Evolutionary conservation across 1,140 invertebrate genomes (phyloP).

Genomic region (Macrosteles quadrilineatus): DNA sequence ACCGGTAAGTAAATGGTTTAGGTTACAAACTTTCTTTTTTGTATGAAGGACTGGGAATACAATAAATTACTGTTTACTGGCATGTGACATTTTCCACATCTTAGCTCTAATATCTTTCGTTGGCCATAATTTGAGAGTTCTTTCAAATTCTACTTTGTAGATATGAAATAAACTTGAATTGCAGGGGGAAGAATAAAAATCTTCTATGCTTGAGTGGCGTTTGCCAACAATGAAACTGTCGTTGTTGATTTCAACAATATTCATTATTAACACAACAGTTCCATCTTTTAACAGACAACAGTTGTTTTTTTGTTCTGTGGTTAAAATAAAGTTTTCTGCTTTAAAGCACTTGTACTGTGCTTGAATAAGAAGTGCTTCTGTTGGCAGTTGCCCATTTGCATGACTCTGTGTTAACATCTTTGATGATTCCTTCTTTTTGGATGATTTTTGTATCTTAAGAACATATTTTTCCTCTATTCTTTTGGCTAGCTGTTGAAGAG

Average conservation of each 20-base stretch:
- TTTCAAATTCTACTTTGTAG: background rate
- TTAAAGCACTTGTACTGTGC: background rate
- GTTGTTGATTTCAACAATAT: background rate
- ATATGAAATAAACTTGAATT: background rate
- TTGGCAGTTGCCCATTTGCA: background rate
- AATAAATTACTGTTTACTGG: too few species aligned
- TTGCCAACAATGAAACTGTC: background rate
- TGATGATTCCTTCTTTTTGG: background rate
- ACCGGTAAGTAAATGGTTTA: too few species aligned
- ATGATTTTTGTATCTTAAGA: background rate
- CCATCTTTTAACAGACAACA: constrained; percentile 14
- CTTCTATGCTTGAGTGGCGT: background rate
- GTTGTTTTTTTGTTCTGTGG: constrained; percentile 9
- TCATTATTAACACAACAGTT: background rate
- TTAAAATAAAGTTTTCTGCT: constrained; percentile 7
- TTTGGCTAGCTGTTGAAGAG: constrained; percentile 19
- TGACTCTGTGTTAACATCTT: background rate
- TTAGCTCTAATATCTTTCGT: background rate
- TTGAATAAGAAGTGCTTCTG: background rate
- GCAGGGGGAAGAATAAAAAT: background rate
- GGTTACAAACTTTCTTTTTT: too few species aligned
- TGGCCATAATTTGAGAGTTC: background rate
- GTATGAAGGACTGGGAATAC: too few species aligned
- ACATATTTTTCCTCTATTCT: constrained; percentile 2
- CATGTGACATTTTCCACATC: too few species aligned